Conservation (phyloP, 2,888 invertebrate genomes). For the Crocallis elinguaria region DNA sequence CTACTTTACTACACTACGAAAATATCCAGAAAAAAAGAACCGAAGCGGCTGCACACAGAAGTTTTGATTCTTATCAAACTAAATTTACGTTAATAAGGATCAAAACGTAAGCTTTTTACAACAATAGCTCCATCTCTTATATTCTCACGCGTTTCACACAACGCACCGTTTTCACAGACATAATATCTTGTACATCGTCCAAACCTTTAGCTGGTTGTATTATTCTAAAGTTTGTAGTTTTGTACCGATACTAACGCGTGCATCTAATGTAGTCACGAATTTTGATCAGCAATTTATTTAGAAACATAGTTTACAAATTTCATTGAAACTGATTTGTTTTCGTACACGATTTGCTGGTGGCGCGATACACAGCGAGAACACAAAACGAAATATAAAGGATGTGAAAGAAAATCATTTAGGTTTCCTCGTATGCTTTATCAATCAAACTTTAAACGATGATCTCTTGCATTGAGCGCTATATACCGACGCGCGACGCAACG, state of each 20-base stretch:
- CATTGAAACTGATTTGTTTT: too few species aligned
- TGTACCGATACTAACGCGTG: slow-evolving; percentile 58
- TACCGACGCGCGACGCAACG: too few species aligned
- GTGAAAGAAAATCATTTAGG: too few species aligned
- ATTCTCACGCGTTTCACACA: not conserved
- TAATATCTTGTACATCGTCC: not conserved
- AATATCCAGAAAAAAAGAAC: slow-evolving; percentile 40
- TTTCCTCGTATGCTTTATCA: too few species aligned
- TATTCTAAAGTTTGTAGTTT: slow-evolving; percentile 50
- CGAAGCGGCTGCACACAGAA: slow-evolving; percentile 3
- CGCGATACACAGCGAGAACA: too few species aligned
- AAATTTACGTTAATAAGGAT: not conserved
- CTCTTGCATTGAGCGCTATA: too few species aligned
- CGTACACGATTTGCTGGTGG: too few species aligned
- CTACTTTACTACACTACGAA: too few species aligned
- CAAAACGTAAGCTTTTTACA: not conserved
- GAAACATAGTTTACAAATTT: not conserved
- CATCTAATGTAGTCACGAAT: slow-evolving; percentile 17
- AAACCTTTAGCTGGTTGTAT: not conserved
- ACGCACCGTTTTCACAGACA: not conserved
- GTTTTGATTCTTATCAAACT: slow-evolving; percentile 1
- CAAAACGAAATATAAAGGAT: too few species aligned
- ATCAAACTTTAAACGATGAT: too few species aligned
- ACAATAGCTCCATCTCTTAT: not conserved
- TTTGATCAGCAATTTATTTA: not conserved